Conservation (phyloP, 1,140 invertebrate genomes). For the Calosoma granatense region DNA sequence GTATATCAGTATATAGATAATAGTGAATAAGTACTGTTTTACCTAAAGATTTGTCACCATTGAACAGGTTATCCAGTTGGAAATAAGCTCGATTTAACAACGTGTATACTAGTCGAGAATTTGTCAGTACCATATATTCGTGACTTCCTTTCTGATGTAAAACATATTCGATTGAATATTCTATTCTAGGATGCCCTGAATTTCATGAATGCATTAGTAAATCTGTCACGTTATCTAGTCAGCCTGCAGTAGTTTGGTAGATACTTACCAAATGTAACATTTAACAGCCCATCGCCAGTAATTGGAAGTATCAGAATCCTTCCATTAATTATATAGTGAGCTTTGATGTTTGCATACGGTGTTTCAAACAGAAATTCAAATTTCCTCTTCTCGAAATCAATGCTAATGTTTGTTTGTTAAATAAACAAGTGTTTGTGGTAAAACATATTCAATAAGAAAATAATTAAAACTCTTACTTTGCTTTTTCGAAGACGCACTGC, state of each 20-base stretch:
- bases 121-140: conserved; percentile 17
- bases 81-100: conserved; percentile 23
- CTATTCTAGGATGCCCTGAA: conserved; percentile 18
- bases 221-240: too few relatives aligned
- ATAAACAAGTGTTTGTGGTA: conserved; percentile 2
- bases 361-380: conserved; percentile 18
- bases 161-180: conserved; percentile 17
- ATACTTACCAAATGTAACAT: conserved; percentile 32
- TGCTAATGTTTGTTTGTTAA: conserved; percentile 11
- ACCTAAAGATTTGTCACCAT: conserved; percentile 27
- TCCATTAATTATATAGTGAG: conserved; percentile 30
- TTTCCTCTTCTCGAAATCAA: conserved; percentile 23
- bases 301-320: conserved; percentile 31
- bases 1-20: too few relatives aligned
- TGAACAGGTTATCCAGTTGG: conserved; percentile 27
- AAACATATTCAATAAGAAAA: too few relatives aligned
- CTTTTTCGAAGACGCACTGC: conserved; percentile 17
- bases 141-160: conserved; percentile 19
- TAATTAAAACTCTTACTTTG: conserved; percentile 22
- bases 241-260: too few relatives aligned
- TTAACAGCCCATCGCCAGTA: conserved; percentile 30
- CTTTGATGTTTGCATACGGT: conserved; percentile 22
- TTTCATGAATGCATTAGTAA: too few relatives aligned
- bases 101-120: conserved; percentile 15
- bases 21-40: too few relatives aligned